Percentiles rank a stretch among this genome's conserved stretches.
Evolutionary conservation across 2,888 invertebrate species (phyloP).

Genomic region (Rhodophaea formosa): DNA sequence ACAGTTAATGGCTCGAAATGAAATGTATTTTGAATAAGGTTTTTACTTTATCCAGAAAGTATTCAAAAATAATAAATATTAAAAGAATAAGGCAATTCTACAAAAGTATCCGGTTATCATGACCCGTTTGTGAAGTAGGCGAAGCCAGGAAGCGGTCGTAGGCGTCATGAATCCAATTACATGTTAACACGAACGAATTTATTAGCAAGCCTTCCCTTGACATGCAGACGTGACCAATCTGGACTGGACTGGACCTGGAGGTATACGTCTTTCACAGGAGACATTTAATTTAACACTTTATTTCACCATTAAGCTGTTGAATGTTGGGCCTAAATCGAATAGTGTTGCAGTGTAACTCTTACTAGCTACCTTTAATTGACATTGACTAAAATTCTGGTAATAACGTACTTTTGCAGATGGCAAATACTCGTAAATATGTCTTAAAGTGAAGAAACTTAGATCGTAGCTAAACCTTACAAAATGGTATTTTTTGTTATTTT

Average conservation of each 20-base stretch:
- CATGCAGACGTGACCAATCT: constrained; percentile 28
- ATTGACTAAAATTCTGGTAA: too few relatives aligned
- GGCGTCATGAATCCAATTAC: constrained; percentile 70
- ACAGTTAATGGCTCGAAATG: too few relatives aligned
- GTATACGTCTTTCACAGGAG: neutral
- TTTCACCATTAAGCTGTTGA: neutral
- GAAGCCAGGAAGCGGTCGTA: constrained; percentile 43
- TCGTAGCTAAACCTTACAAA: too few relatives aligned
- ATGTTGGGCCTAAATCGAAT: neutral
- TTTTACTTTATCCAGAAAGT: too few relatives aligned
- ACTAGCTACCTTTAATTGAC: too few relatives aligned
- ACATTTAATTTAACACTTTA: constrained; percentile 2
- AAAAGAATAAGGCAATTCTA: neutral
- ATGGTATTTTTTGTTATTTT: too few relatives aligned
- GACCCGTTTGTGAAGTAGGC: constrained; percentile 1
- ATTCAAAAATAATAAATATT: too few relatives aligned
- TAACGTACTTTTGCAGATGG: too few relatives aligned
- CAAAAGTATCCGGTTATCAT: neutral
- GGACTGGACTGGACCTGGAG: neutral
- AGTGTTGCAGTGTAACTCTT: too few relatives aligned
- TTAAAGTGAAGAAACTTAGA: too few relatives aligned
- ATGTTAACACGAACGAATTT: constrained; percentile 65
- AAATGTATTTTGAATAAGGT: too few relatives aligned
- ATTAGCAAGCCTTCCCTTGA: constrained; percentile 56
- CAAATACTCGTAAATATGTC: too few relatives aligned